phyloP scores from a whole-genome alignment of 1,140 invertebrate genomes.

The Planococcus citri region DNA sequence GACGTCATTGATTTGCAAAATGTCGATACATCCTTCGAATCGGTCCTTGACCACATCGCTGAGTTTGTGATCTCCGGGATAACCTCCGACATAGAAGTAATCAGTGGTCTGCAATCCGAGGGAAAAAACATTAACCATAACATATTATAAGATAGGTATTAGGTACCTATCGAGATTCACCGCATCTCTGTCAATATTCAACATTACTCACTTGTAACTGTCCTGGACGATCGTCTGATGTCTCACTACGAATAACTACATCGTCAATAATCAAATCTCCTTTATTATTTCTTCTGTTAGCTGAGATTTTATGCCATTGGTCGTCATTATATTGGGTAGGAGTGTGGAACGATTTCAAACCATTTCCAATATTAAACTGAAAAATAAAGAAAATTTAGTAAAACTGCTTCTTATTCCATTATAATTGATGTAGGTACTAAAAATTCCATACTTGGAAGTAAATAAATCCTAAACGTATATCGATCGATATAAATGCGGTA shows the following conservation, averaged over 20 bases:
- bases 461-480: slow-evolving; percentile 63
- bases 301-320: slow-evolving; percentile 65
- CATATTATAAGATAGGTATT: no score
- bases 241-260: slow-evolving; percentile 34
- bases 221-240: slow-evolving; percentile 29
- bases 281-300: slow-evolving; percentile 38
- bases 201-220: slow-evolving; percentile 24
- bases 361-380: slow-evolving; percentile 54
- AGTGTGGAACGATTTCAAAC: slow-evolving; percentile 42
- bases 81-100: slow-evolving; percentile 80
- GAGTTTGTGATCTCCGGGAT: slow-evolving; percentile 52
- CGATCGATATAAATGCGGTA: slow-evolving; percentile 67
- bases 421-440: no score
- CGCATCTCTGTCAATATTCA: no score
- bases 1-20: slow-evolving; percentile 57
- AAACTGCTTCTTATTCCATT: no score
- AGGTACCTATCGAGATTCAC: no score
- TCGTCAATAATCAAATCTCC: slow-evolving; percentile 51
- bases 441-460: slow-evolving; percentile 44
- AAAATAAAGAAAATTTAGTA: slow-evolving; percentile 25
- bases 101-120: slow-evolving; percentile 39
- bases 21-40: slow-evolving; percentile 88
- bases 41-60: slow-evolving; percentile 51
- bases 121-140: no score
- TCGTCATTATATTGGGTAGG: slow-evolving; percentile 62